Base-by-base conservation (phyloP, 1,140 invertebrate species). In the Sitobion miscanthi region DNA sequence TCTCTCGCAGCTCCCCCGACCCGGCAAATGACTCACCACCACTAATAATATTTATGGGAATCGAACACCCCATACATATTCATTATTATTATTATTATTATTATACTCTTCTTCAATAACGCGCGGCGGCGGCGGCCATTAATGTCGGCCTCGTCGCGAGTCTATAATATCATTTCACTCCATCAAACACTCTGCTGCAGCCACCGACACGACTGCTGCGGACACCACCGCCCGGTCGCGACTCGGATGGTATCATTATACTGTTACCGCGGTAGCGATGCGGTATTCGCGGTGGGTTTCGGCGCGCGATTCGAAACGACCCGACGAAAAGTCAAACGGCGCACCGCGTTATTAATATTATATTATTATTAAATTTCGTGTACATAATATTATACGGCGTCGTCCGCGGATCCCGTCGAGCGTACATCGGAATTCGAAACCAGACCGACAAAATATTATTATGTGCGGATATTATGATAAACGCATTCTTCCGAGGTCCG, bases 41-140 rank as follows among this genome's bases (percentile, higher is more conserved):
- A 69, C 88, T 89, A 89, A 89, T 89, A 89, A 89, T 89, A 90
- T 62, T 90, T 45, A 90, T 90, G 89, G 38, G 38, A 69, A 45
- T 90, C 54, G 57, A 90, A 90, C 89, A 90, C 89, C 88, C 88
- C 35, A 89, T 42, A 57, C 9, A 88, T 38, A 52, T 35, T 30
- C 54, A 57, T 54, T 54, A 88, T 88, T 54, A 88, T 88, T n/a
- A 88, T 52, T 38, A 23, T 38, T 52, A 25, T 47, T 47, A 49
- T 49, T 7, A 88, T 23, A 21, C 86, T 77, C 62, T 89, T 89
- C 88, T 89, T 89, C 38, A 42, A 57, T 77, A 77, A 77, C 17
- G 9, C 30, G n/a, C 42, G 42, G 49, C 87, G 49, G 49, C 87
- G 49, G 47, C 49, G 23, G 52, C 88, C 88, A 42, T 89, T 89